Evolutionary conservation across 2,797 vertebrate genomes (phyloP), one percentile per base, ranked within the genome.

Genomic region (Lycodopsis pacificus): DNA sequence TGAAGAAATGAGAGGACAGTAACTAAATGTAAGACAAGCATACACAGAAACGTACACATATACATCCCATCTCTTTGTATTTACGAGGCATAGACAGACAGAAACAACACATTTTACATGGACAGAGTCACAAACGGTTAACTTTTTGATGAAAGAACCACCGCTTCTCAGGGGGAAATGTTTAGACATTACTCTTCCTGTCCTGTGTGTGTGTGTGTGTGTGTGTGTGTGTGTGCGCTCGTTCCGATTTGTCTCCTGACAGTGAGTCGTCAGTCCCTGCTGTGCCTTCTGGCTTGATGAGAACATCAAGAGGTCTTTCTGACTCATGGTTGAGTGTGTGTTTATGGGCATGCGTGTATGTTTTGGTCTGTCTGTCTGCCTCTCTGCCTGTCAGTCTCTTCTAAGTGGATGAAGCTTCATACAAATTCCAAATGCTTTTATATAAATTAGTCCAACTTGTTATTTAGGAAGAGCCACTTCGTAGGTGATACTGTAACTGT

Each of bases 221-320:
- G 69, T 67, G 40, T 63, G 51, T 69, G 36, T 49, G 53, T 53
- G 56, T 65, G 53, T 56, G 38, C 34, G 27, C 9, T 25, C 12
- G 30, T 12, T 54, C 67, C 83, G 83, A 84, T 87, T 88, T 88
- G 76, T 88, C 77, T 88, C 84, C 66, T 79, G 82, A 87, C 82
- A 88, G 82, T 73, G 82, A 89, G 74, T 86, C 65, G 65, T 89
- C 74, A 76, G 78, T 89, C 76, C 81, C 88, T 71, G 89, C 91
- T 88, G 89, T 81, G 89, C 81, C 82, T 88, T 86, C 84, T 87
- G 87, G 86, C 83, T 90, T 80, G 81, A 89, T 84, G 85, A 89
- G 78, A 83, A 88, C 83, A 88, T 89, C 81, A 87, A 90, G 87
- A 82, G 79, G 85, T 75, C 82, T 86, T 76, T 86, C 85, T 87